Evolutionary conservation across 2,113 vertebrate genomes (phyloP).

Genomic region (Dolichotis patagonum): DNA sequence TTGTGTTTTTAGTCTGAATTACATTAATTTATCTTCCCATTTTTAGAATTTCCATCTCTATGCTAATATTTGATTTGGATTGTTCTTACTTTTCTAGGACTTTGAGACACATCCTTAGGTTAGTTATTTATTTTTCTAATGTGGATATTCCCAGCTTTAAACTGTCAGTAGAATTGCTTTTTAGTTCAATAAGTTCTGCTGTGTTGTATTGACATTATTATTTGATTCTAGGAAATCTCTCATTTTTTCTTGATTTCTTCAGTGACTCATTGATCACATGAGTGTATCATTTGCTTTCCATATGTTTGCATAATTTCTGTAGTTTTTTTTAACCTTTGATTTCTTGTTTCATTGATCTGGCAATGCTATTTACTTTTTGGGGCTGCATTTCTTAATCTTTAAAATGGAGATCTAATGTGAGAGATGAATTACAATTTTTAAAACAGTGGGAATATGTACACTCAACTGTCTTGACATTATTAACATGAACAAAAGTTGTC

Average conservation of each 20-base stretch:
- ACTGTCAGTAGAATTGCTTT: neutral
- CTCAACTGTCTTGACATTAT: constrained; percentile 32
- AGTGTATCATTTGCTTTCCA: neutral
- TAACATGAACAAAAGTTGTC: neutral
- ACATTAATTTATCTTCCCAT: neutral
- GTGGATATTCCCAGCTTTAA: neutral
- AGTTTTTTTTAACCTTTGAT: neutral
- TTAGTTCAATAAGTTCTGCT: neutral
- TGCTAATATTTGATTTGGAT: neutral
- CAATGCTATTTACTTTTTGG: neutral
- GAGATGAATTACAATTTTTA: constrained; percentile 22
- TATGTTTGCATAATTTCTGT: neutral
- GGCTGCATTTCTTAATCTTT: neutral
- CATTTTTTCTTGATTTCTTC: neutral
- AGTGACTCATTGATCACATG: neutral
- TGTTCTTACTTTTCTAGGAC: neutral
- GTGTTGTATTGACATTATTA: neutral
- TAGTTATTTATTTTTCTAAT: neutral
- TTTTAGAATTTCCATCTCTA: neutral
- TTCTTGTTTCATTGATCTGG: neutral
- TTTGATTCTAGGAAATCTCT: neutral
- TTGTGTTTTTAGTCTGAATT: neutral
- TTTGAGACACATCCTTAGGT: neutral
- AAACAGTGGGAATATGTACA: constrained; percentile 27
- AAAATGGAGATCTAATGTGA: neutral